A percentile compares a stretch with the other conserved stretches of the same genome.
These are phyloP conservation scores for Chironomus riparius DNA, from an alignment of 2,888 invertebrate species.

Conservation along the genomic window DNA sequence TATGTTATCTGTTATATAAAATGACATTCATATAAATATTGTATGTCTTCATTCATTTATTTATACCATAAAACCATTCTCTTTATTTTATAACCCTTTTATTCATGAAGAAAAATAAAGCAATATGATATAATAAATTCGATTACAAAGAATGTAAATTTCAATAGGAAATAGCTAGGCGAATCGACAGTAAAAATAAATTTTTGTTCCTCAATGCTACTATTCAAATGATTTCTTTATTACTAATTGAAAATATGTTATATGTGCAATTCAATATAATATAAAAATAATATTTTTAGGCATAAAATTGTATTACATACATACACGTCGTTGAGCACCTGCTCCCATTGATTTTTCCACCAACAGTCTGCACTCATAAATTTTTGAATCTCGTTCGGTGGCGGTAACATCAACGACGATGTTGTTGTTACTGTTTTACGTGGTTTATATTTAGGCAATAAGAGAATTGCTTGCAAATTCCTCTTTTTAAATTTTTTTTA, in stretches of 20 bases:
- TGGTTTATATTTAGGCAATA: background rate
- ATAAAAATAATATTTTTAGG: background rate
- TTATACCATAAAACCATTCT: too few species aligned
- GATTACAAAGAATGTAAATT: too few species aligned
- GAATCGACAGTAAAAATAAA: background rate
- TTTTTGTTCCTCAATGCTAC: background rate
- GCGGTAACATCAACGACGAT: background rate
- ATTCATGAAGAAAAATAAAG: too few species aligned
- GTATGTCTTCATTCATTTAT: too few species aligned
- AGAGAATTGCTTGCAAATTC: background rate
- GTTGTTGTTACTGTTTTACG: background rate
- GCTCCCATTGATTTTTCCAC: background rate
- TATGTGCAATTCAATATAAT: background rate
- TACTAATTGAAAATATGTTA: background rate
- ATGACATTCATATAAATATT: too few species aligned
- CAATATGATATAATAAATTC: too few species aligned
- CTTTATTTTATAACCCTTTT: too few species aligned
- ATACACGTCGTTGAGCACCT: background rate
- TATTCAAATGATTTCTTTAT: constrained; percentile 17
- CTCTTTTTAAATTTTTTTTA: background rate
- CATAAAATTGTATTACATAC: background rate
- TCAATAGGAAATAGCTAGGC: too few species aligned
- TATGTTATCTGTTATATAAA: too few species aligned
- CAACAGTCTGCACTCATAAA: background rate
- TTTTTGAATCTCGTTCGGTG: background rate